Evolutionary conservation across 2,797 vertebrate species (phyloP).

Genomic region (Salmo trutta): DNA sequence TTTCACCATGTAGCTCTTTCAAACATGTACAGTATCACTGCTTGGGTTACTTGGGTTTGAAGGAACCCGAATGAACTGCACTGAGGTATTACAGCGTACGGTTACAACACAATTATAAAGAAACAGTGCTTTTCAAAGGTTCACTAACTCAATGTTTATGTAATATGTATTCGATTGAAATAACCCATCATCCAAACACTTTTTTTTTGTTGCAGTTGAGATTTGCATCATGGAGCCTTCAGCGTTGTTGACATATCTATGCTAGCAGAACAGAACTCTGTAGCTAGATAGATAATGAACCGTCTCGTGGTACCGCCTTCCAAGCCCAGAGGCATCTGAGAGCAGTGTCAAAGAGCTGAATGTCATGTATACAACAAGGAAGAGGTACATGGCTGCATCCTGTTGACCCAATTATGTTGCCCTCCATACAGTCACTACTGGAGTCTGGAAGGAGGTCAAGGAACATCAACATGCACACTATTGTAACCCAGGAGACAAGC

Average conservation of each 20-base stretch:
- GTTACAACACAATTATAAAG: neutral
- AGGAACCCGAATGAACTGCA: neutral
- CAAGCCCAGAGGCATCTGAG: conserved; percentile 37
- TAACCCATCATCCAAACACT: neutral
- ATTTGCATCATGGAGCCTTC: neutral
- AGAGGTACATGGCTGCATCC: conserved; percentile 49
- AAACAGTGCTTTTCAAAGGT: neutral
- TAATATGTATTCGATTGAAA: neutral
- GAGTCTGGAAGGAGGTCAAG: conserved; percentile 60
- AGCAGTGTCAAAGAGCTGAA: conserved; percentile 44
- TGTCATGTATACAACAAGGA: conserved; percentile 47
- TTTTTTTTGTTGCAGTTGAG: neutral
- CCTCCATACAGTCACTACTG: conserved; percentile 55
- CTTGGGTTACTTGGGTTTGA: neutral
- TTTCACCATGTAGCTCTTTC: neutral
- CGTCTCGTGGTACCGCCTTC: conserved; percentile 31
- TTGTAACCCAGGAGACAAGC: neutral
- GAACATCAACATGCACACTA: conserved; percentile 34
- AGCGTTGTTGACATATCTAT: neutral
- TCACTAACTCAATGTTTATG: neutral
- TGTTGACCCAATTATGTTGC: conserved; percentile 66
- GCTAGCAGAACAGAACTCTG: conserved; percentile 10
- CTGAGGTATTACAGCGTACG: neutral
- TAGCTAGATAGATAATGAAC: conserved; percentile 34
- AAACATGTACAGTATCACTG: neutral